Evolutionary conservation across 2,113 vertebrate species (phyloP).

Genomic region (Cryptotis parvus): DNA sequence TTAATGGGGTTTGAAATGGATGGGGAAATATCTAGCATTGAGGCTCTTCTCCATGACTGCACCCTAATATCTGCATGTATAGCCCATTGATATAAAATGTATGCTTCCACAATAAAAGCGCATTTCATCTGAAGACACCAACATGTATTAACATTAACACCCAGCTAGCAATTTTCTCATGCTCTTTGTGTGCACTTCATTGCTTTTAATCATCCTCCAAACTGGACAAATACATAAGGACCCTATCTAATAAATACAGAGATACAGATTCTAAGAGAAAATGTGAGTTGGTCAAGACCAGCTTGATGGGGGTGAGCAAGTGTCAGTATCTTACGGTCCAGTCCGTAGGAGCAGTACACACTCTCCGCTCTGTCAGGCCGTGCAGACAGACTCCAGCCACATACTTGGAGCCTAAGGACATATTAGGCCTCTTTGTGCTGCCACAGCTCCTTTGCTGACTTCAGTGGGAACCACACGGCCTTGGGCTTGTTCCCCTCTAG

Average conservation of each 20-base stretch:
- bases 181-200: neutral
- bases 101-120: neutral
- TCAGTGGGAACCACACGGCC: neutral
- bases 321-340: neutral
- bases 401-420: too few relatives aligned
- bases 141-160: neutral
- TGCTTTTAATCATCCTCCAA: neutral
- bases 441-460: neutral
- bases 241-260: neutral
- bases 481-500: too few relatives aligned
- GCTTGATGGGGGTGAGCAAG: slow-evolving; percentile 58
- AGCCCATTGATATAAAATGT: neutral
- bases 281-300: neutral
- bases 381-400: neutral
- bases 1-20: neutral
- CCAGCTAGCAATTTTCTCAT: neutral
- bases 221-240: neutral
- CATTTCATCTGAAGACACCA: neutral
- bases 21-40: neutral
- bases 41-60: neutral
- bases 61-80: neutral
- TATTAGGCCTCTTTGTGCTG: neutral
- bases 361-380: neutral
- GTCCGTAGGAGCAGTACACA: neutral
- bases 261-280: neutral